Evolutionary conservation across 1,140 invertebrate species (phyloP).

Genomic region (Potamilus streckersoni): DNA sequence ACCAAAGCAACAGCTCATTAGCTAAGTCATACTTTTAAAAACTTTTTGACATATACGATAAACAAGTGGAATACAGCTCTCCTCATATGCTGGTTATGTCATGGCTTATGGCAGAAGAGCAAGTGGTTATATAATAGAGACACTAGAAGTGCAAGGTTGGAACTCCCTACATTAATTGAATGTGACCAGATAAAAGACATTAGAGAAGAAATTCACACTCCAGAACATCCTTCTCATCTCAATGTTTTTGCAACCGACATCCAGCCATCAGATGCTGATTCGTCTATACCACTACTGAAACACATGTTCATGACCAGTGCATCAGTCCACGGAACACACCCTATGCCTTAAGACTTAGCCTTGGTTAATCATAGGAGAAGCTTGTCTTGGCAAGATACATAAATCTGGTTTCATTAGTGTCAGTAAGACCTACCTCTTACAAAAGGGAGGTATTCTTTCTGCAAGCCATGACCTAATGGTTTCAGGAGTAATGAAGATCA

Average conservation of each 20-base stretch:
- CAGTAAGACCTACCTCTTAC: background rate
- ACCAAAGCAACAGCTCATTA: constrained; percentile 27
- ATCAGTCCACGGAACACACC: constrained; percentile 7
- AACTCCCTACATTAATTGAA: constrained; percentile 14
- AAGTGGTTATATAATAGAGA: constrained; percentile 9
- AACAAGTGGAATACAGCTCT: background rate
- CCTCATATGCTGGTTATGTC: background rate
- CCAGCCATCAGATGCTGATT: constrained; percentile 1
- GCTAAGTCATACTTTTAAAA: constrained; percentile 4
- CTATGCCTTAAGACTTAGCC: constrained; percentile 21
- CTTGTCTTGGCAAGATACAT: constrained; percentile 20
- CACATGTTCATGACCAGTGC: constrained; percentile 11
- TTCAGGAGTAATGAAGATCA: background rate
- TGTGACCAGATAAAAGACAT: constrained; percentile 27
- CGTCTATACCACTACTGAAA: constrained; percentile 14
- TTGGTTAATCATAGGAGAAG: constrained; percentile 23
- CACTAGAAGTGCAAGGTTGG: background rate
- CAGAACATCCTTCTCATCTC: constrained; percentile 24
- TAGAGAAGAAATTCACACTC: constrained; percentile 29
- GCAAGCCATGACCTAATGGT: background rate
- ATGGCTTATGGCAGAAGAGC: constrained; percentile 5
- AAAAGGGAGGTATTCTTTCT: background rate
- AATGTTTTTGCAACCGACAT: constrained; percentile 9
- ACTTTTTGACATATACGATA: constrained; percentile 1
- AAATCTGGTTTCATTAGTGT: background rate